These are phyloP conservation scores for Dasyornis broadbenti DNA, from an alignment of 2,113 vertebrate species.

Conservation along the genomic window DNA sequence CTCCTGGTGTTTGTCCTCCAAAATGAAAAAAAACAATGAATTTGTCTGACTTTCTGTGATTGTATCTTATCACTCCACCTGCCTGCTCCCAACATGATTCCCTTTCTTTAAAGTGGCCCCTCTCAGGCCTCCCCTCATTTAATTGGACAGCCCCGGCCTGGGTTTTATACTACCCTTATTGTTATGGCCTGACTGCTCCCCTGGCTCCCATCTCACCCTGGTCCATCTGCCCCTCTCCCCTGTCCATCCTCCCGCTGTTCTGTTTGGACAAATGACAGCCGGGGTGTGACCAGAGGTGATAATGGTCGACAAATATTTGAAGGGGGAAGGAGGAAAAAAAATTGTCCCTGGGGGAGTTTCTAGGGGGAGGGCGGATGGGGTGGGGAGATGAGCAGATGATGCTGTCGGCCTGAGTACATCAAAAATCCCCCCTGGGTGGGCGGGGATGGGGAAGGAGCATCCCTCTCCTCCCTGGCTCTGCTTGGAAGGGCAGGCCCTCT, in stretches of 20 bases:
- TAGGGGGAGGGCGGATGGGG: not conserved
- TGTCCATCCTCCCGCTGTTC: not conserved
- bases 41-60: not conserved
- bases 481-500: not conserved
- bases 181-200: not conserved
- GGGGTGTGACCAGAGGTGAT: slow-evolving; percentile 4
- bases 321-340: slow-evolving; percentile 2
- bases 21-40: not conserved
- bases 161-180: slow-evolving; percentile 45
- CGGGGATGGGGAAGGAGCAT: not conserved
- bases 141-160: not conserved
- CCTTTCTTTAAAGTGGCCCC: not conserved
- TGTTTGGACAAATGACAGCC: slow-evolving; percentile 36
- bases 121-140: not conserved
- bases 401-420: not conserved
- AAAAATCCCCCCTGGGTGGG: not conserved
- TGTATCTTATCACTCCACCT: slow-evolving; percentile 32
- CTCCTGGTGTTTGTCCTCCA: not conserved
- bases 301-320: slow-evolving; percentile 38
- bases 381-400: not conserved
- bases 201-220: not conserved
- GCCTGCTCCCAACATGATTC: not conserved
- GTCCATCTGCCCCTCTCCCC: not conserved
- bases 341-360: not conserved
- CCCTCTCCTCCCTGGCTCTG: not conserved